Evolutionary conservation across 1,140 invertebrate species (phyloP).

Genomic region (Drosophila mojavensis): DNA sequence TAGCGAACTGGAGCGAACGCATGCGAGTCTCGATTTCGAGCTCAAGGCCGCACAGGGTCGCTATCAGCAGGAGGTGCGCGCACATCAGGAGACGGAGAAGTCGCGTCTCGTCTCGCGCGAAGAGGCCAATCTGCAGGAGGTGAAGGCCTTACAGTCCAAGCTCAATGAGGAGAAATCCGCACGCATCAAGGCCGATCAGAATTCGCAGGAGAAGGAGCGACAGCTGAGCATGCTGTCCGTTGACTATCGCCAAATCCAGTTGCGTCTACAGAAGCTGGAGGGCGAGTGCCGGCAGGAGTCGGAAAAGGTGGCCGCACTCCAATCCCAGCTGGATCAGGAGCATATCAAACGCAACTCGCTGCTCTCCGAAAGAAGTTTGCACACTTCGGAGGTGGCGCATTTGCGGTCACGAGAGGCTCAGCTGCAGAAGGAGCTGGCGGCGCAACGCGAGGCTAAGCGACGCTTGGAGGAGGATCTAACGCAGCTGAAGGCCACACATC

Average conservation of each 20-base stretch:
- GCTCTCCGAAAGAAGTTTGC: slow-evolving; percentile 89
- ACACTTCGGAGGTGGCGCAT: slow-evolving; percentile 89
- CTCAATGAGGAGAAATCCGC: slow-evolving; percentile 94
- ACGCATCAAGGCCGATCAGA: slow-evolving; percentile 92
- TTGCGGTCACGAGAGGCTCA: slow-evolving; percentile 91
- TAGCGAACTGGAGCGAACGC: slow-evolving; percentile 94
- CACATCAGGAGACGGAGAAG: slow-evolving; percentile 95
- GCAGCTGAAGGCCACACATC: slow-evolving; percentile 88
- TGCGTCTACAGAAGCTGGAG: slow-evolving; percentile 94
- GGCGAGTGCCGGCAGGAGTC: slow-evolving; percentile 94
- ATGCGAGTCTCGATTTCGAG: slow-evolving; percentile 93
- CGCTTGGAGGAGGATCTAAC: slow-evolving; percentile 92
- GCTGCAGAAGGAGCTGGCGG: slow-evolving; percentile 88
- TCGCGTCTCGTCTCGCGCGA: slow-evolving; percentile 93
- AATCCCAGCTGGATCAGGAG: slow-evolving; percentile 95
- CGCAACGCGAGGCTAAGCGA: slow-evolving; percentile 89
- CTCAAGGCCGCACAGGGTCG: slow-evolving; percentile 93
- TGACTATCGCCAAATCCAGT: slow-evolving; percentile 96
- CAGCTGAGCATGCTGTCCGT: slow-evolving; percentile 97
- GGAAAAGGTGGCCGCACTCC: slow-evolving; percentile 92
- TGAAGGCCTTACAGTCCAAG: slow-evolving; percentile 93
- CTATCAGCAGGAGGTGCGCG: slow-evolving; percentile 94
- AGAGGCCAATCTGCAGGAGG: slow-evolving; percentile 94
- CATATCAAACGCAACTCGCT: slow-evolving; percentile 88
- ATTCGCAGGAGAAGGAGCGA: slow-evolving; percentile 95